A percentile compares a stretch with the other conserved stretches of the same genome.
phyloP scores from a whole-genome alignment of 2,888 invertebrate genomes.

The Scaptomyza parva region DNA sequence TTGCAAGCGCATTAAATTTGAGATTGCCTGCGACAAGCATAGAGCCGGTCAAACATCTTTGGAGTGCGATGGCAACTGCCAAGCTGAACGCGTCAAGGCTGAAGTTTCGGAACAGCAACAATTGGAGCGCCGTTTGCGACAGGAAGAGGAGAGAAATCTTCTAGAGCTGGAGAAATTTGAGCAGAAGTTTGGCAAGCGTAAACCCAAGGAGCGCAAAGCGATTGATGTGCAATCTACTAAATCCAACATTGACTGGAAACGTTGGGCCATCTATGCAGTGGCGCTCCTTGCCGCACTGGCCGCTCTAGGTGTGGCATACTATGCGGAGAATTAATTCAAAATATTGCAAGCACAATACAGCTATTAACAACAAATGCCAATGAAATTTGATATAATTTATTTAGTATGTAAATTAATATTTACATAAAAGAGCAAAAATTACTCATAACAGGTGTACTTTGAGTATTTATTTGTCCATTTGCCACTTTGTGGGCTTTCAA shows the following conservation, averaged over 20 bases:
- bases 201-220: slow-evolving; percentile 85
- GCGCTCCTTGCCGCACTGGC: slow-evolving; percentile 55
- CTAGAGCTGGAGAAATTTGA: slow-evolving; percentile 91
- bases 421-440: slow-evolving; percentile 25
- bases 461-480: slow-evolving; percentile 32
- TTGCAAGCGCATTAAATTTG: slow-evolving; percentile 91
- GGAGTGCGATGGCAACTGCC: slow-evolving; percentile 88
- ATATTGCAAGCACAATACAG: background rate
- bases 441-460: slow-evolving; percentile 45
- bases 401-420: slow-evolving; percentile 13
- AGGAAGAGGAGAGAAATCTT: slow-evolving; percentile 88
- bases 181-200: slow-evolving; percentile 90
- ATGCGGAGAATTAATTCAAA: slow-evolving; percentile 73
- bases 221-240: slow-evolving; percentile 53
- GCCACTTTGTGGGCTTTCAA: slow-evolving; percentile 30
- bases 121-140: slow-evolving; percentile 86
- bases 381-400: slow-evolving; percentile 30
- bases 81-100: slow-evolving; percentile 86
- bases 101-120: slow-evolving; percentile 86
- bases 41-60: slow-evolving; percentile 84
- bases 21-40: slow-evolving; percentile 89
- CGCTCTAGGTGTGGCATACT: slow-evolving; percentile 75
- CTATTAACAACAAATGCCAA: slow-evolving; percentile 18
- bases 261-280: slow-evolving; percentile 58
- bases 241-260: slow-evolving; percentile 60